Evolutionary conservation across 2,113 vertebrate genomes (phyloP).

Genomic region (Pampusana beccarii): DNA sequence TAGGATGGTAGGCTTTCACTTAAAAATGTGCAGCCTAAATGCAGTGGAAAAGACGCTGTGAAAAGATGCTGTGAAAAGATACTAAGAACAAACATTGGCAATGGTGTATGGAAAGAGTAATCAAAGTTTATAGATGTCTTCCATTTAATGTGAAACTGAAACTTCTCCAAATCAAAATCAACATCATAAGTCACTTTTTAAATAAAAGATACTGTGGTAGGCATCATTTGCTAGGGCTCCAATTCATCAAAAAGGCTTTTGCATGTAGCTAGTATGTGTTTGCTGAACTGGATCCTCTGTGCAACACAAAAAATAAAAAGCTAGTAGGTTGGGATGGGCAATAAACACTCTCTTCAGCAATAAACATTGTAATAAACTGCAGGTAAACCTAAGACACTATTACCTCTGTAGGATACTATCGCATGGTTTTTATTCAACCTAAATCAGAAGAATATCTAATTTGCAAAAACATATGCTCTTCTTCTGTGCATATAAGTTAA

Average conservation of each 20-base stretch:
- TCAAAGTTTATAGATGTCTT: not conserved
- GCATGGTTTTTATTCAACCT: not conserved
- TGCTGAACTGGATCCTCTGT: not conserved
- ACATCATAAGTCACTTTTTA: not conserved
- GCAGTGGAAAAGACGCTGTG: not conserved
- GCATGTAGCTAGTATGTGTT: not conserved
- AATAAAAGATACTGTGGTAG: not conserved
- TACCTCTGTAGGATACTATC: not conserved
- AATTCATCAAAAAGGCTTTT: not conserved
- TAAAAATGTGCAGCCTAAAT: not conserved
- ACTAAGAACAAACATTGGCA: not conserved
- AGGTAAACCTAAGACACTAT: not conserved
- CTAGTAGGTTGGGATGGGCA: rapidly evolving
- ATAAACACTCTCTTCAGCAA: not conserved
- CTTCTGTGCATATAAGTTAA: not conserved
- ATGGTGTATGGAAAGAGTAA: not conserved
- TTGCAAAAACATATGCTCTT: not conserved
- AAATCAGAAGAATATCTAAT: not conserved
- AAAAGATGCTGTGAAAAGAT: not conserved
- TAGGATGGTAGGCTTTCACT: not conserved
- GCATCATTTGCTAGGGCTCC: not conserved
- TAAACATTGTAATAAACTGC: not conserved
- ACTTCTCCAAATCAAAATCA: not conserved
- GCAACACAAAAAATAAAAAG: not conserved
- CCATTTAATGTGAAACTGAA: not conserved